These are phyloP conservation scores for Phragmatobia fuliginosa DNA, from an alignment of 2,888 invertebrate genomes.

Conservation along the genomic window DNA sequence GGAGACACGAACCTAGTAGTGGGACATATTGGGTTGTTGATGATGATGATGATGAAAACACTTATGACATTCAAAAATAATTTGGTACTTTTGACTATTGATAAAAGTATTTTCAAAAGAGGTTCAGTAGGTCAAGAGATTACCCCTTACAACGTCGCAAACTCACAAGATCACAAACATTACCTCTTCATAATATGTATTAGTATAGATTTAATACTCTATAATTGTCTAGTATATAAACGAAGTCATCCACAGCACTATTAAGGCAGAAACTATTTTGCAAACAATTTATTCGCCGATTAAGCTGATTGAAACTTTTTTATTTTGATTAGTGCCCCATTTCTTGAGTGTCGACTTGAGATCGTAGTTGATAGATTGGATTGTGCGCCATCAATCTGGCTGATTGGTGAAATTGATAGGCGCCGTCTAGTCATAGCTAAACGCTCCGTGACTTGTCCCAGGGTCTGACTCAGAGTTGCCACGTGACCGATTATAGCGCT, in stretches of 20 bases:
- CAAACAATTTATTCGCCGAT: conserved; percentile 29
- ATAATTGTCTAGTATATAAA: neutral
- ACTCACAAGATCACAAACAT: too few species aligned
- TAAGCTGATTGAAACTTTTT: conserved; percentile 48
- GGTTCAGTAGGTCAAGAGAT: too few species aligned
- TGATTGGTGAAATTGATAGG: conserved; percentile 80
- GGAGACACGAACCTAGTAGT: too few species aligned
- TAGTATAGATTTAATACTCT: neutral
- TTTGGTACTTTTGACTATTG: too few species aligned
- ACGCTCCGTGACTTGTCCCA: conserved; percentile 40
- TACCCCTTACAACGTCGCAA: too few species aligned
- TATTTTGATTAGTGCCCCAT: conserved; percentile 57
- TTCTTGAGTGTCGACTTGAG: conserved; percentile 52
- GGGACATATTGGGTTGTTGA: too few species aligned
- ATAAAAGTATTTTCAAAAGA: too few species aligned
- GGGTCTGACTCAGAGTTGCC: conserved; percentile 40
- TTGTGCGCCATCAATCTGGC: conserved; percentile 71
- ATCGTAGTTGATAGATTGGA: conserved; percentile 63
- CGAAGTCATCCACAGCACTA: conserved; percentile 1
- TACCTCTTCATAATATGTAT: too few species aligned
- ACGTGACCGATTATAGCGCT: conserved; percentile 26
- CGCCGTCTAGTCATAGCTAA: conserved; percentile 70
- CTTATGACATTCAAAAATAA: too few species aligned
- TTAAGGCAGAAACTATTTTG: conserved; percentile 10
- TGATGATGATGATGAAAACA: too few species aligned